Evolutionary conservation across 2,797 vertebrate species (phyloP).

Genomic region (Sparidentex hasta): DNA sequence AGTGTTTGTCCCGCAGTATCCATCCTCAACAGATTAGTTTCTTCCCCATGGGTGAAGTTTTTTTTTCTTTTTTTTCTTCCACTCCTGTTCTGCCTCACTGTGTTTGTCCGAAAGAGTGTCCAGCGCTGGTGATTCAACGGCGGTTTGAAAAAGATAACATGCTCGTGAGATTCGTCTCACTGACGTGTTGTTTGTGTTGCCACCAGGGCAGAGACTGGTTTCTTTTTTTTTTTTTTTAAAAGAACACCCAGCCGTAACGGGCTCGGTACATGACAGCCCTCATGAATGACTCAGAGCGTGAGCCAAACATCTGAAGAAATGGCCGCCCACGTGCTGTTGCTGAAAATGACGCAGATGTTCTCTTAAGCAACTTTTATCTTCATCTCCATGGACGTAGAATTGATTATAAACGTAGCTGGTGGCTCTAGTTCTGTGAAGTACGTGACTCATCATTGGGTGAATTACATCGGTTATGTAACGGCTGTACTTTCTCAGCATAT

Average conservation of each 20-base stretch:
- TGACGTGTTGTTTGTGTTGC: conserved; percentile 22
- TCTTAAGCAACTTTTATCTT: conserved; percentile 53
- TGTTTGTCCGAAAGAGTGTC: background rate
- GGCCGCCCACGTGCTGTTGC: conserved; percentile 58
- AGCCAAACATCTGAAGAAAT: conserved; percentile 56
- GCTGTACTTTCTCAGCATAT: conserved; percentile 35
- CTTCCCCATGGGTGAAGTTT: background rate
- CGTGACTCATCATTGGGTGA: conserved; percentile 71
- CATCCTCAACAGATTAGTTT: background rate
- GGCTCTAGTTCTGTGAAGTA: conserved; percentile 35
- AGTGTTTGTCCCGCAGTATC: background rate
- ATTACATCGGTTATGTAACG: conserved; percentile 70
- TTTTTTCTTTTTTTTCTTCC: background rate
- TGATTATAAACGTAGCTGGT: conserved; percentile 13
- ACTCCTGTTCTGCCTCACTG: background rate
- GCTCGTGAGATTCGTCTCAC: background rate
- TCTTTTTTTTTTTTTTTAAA: conserved; percentile 20
- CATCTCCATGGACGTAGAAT: background rate
- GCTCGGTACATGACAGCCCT: conserved; percentile 22
- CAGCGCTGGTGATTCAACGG: background rate
- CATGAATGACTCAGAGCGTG: conserved; percentile 56
- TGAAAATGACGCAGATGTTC: conserved; percentile 58
- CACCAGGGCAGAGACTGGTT: background rate
- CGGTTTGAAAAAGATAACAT: conserved; percentile 1
- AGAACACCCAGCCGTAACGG: background rate